Evolutionary conservation across 2,888 invertebrate species (phyloP).

Genomic region (Meandrusa payeni): DNA sequence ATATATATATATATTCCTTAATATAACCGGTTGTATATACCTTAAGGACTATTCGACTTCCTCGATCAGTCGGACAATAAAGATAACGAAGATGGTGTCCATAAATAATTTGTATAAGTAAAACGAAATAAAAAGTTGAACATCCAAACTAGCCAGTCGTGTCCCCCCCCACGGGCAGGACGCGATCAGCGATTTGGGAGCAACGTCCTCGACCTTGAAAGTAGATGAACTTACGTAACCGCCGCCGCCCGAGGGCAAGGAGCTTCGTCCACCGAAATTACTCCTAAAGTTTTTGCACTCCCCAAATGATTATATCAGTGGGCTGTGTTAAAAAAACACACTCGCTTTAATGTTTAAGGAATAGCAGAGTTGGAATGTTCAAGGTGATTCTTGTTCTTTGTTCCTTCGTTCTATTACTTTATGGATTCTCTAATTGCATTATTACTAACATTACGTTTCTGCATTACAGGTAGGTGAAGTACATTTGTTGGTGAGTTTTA

Average conservation of each 20-base stretch:
- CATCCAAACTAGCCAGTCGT: slow-evolving; percentile 65
- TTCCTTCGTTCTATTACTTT: no score
- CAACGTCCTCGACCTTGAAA: slow-evolving; percentile 79
- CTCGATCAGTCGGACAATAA: slow-evolving; percentile 4
- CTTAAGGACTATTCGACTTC: no score
- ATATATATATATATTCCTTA: no score
- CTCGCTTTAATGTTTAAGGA: slow-evolving; percentile 17
- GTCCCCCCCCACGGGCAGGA: slow-evolving; percentile 58
- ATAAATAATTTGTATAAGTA: slow-evolving; percentile 16
- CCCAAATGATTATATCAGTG: slow-evolving; percentile 50
- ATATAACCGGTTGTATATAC: no score
- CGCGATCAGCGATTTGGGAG: slow-evolving; percentile 77
- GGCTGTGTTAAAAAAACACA: slow-evolving; percentile 32
- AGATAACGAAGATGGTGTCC: slow-evolving; percentile 6
- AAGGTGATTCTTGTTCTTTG: slow-evolving; percentile 9
- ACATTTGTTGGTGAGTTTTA: no score
- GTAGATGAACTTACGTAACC: slow-evolving; percentile 80
- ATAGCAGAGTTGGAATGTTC: slow-evolving; percentile 16
- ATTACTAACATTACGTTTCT: no score
- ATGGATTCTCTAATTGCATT: no score
- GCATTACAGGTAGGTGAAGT: background rate
- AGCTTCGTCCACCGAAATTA: slow-evolving; percentile 65
- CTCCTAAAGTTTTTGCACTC: slow-evolving; percentile 71
- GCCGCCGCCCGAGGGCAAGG: slow-evolving; percentile 58
- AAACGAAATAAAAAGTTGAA: slow-evolving; percentile 38